phyloP scores from a whole-genome alignment of 2,888 invertebrate genomes.

The Tiliacea aurago region DNA sequence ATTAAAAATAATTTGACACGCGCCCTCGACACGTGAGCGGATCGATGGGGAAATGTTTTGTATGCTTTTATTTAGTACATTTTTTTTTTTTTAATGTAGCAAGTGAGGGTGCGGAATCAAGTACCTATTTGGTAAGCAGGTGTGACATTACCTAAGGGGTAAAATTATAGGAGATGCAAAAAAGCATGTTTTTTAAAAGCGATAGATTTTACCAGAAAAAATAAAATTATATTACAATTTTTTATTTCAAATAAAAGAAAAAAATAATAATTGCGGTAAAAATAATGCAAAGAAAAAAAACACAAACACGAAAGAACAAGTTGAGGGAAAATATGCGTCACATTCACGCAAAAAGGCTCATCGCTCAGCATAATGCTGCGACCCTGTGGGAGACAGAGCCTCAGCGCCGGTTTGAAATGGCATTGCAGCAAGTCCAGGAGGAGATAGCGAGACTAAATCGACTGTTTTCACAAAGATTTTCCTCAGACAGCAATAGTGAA shows the following conservation, averaged over 20 bases:
- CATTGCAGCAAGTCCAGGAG: neutral
- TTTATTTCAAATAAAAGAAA: no score
- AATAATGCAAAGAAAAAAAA: no score
- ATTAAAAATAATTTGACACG: constrained; percentile 64
- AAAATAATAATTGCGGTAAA: no score
- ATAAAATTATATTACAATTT: neutral
- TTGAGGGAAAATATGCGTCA: no score
- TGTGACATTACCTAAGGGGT: neutral
- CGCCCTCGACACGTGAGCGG: constrained; percentile 25
- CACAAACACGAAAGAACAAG: no score
- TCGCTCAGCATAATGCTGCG: no score
- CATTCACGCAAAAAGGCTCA: no score
- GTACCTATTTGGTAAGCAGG: neutral
- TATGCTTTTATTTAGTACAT: constrained; percentile 5
- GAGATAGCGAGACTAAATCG: neutral
- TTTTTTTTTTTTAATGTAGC: no score
- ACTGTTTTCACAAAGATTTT: neutral
- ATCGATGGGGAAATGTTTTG: constrained; percentile 3
- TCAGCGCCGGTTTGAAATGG: neutral
- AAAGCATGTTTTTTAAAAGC: neutral
- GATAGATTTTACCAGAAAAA: neutral
- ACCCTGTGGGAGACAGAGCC: no score
- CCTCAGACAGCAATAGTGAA: neutral
- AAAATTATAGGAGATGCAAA: neutral
- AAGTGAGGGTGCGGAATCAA: neutral